These are phyloP conservation scores for Danaus melanippus DNA, from an alignment of 1,140 invertebrate genomes.

Conservation along the genomic window DNA sequence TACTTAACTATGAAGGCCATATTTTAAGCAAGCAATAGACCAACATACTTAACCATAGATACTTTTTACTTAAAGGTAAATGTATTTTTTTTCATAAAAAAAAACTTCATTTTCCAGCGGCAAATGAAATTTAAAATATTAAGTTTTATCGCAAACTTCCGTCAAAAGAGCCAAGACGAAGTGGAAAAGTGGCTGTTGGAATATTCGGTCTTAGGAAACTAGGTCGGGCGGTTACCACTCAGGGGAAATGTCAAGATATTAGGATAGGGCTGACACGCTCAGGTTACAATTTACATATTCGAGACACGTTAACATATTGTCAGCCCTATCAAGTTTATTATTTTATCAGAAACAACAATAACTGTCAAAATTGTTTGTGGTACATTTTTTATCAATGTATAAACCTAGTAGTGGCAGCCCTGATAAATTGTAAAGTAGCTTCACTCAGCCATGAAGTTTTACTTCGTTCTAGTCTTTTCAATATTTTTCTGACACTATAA, in stretches of 20 bases:
- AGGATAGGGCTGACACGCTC: constrained; percentile 5
- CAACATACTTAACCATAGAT: not conserved
- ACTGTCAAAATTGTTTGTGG: no score
- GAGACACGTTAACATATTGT: no score
- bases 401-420: constrained; percentile 3
- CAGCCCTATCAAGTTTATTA: no score
- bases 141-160: not conserved
- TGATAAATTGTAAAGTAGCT: constrained; percentile 10
- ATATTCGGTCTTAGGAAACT: constrained; percentile 13
- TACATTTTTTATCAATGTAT: not conserved
- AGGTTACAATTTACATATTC: not conserved
- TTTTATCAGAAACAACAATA: no score
- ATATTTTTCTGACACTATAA: no score
- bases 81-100: not conserved
- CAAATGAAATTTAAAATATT: not conserved
- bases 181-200: constrained; percentile 11
- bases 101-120: no score
- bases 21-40: no score
- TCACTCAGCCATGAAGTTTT: constrained; percentile 4
- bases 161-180: constrained; percentile 6
- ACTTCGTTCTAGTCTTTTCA: no score
- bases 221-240: constrained; percentile 13
- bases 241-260: constrained; percentile 16
- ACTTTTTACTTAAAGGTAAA: not conserved
- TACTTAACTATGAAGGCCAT: no score